These are phyloP conservation scores for Etheostoma cragini DNA, from an alignment of 2,113 vertebrate species.

Conservation along the genomic window DNA sequence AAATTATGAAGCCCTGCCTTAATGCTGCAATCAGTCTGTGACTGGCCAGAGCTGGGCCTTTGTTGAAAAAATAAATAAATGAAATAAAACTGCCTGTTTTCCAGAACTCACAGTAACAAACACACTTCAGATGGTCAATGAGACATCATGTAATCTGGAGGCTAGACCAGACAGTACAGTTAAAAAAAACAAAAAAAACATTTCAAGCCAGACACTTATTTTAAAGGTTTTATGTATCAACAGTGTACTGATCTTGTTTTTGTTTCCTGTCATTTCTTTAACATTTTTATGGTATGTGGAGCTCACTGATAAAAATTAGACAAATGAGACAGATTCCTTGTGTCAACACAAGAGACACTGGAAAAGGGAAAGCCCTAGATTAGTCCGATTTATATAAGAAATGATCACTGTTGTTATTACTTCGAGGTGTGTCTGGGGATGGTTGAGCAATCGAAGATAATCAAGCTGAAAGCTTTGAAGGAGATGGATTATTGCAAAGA, in stretches of 20 bases:
- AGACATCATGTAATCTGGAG: constrained; percentile 20
- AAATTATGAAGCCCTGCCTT: too few relatives aligned
- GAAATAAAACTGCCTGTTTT: background rate
- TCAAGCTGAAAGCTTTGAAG: constrained; percentile 34
- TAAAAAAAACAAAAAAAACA: background rate
- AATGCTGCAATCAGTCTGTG: too few relatives aligned
- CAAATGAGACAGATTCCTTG: constrained; percentile 40
- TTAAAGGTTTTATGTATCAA: constrained; percentile 6
- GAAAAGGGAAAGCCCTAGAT: constrained; percentile 29
- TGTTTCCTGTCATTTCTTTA: constrained; percentile 18
- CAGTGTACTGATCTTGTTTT: constrained; percentile 15
- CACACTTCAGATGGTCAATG: constrained; percentile 5
- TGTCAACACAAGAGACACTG: constrained; percentile 25
- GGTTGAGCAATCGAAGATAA: constrained; percentile 60
- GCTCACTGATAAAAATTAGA: constrained; percentile 37
- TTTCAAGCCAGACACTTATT: constrained; percentile 1
- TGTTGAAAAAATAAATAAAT: too few relatives aligned
- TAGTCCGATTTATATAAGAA: constrained; percentile 58
- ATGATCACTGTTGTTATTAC: constrained; percentile 58
- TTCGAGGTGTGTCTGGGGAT: constrained; percentile 45
- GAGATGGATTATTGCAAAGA: constrained; percentile 63
- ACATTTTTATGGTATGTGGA: constrained; percentile 11
- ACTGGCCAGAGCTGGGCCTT: too few relatives aligned
- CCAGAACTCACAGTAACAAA: constrained; percentile 33
- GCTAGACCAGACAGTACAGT: constrained; percentile 4